Conservation (phyloP, 1,140 invertebrate genomes). For the Acarapis woodi region DNA sequence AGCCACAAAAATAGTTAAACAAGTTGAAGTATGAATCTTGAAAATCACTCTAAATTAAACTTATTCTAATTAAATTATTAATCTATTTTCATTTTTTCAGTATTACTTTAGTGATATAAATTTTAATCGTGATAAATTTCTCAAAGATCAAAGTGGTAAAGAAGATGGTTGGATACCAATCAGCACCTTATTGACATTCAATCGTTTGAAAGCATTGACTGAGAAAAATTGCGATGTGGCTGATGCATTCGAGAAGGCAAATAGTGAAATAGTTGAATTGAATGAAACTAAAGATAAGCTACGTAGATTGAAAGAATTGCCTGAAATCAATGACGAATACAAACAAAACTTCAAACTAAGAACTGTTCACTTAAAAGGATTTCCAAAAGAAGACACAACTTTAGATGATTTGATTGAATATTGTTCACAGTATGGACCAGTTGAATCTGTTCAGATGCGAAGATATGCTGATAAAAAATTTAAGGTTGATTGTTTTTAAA, state of each 20-base stretch:
- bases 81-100: slow-evolving; percentile 20
- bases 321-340: slow-evolving; percentile 50
- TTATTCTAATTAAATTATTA: neutral
- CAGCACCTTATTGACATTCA: slow-evolving; percentile 54
- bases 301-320: slow-evolving; percentile 43
- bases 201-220: slow-evolving; percentile 41
- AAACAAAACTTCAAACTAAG: slow-evolving; percentile 39
- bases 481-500: neutral
- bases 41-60: neutral
- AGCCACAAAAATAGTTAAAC: neutral
- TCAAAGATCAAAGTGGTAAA: slow-evolving; percentile 45
- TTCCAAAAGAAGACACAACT: slow-evolving; percentile 32
- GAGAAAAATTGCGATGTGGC: slow-evolving; percentile 36
- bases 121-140: slow-evolving; percentile 57
- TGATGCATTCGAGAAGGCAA: slow-evolving; percentile 38
- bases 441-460: slow-evolving; percentile 39
- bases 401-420: slow-evolving; percentile 42
- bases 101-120: slow-evolving; percentile 64
- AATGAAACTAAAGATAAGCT: slow-evolving; percentile 54
- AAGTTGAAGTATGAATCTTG: neutral
- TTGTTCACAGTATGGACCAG: slow-evolving; percentile 33
- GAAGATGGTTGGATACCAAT: slow-evolving; percentile 67
- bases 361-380: slow-evolving; percentile 67
- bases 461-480: slow-evolving; percentile 5
- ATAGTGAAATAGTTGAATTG: slow-evolving; percentile 39